These are phyloP conservation scores for Minunthozetes semirufus DNA, from an alignment of 2,888 invertebrate species.

Conservation along the genomic window DNA sequence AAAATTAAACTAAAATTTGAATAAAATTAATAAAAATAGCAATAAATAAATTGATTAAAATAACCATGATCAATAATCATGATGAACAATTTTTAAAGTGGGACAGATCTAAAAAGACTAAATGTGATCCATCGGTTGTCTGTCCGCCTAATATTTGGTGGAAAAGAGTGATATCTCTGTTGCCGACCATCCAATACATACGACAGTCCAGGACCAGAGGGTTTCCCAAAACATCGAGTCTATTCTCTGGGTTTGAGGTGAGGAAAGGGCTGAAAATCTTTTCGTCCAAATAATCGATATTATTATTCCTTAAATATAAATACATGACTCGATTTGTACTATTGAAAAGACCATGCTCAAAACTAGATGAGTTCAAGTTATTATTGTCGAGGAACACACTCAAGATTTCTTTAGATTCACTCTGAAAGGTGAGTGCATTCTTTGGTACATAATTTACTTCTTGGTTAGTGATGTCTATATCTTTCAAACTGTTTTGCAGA, in stretches of 20 bases:
- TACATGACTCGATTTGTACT: background rate
- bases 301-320: background rate
- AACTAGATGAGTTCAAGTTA: background rate
- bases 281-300: background rate
- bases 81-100: background rate
- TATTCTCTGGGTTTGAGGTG: background rate
- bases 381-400: background rate
- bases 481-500: background rate
- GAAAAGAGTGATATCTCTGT: background rate
- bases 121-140: background rate
- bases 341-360: background rate
- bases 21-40: no score
- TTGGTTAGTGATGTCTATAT: slow-evolving; percentile 1
- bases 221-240: background rate
- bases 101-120: background rate
- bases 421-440: slow-evolving; percentile 4
- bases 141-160: slow-evolving; percentile 1
- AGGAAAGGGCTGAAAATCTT: background rate
- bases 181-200: background rate
- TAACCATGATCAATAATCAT: no score
- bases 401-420: background rate
- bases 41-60: no score
- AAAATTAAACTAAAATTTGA: no score
- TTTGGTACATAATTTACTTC: background rate
- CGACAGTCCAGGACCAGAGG: slow-evolving; percentile 20